phyloP scores from a whole-genome alignment of 2,113 vertebrate species.

The Chauna torquata region DNA sequence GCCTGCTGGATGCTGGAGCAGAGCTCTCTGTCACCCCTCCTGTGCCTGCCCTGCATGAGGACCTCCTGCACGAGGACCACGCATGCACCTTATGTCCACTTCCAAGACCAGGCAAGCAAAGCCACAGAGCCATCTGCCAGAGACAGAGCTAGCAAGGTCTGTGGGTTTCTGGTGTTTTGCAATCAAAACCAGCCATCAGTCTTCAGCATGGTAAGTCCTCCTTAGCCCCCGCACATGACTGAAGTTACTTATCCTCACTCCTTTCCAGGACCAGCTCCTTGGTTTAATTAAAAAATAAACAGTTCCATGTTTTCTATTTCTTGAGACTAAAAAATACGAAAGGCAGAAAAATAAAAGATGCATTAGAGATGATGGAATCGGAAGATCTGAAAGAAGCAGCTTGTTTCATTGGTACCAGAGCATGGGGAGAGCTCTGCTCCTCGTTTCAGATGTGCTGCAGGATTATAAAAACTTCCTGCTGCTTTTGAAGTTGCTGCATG shows the following conservation, averaged over 20 bases:
- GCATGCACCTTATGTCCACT: too few species aligned
- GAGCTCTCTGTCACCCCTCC: too few species aligned
- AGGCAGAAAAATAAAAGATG: neutral
- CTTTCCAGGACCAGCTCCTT: neutral
- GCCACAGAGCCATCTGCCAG: too few species aligned
- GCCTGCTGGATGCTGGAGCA: too few species aligned
- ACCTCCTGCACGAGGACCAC: too few species aligned
- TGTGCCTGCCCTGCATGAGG: too few species aligned
- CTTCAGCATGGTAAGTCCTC: too few species aligned
- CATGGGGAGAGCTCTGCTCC: neutral
- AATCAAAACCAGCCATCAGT: too few species aligned
- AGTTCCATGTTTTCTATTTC: too few species aligned
- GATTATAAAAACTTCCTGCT: neutral
- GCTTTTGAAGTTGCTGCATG: neutral
- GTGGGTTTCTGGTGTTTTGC: neutral
- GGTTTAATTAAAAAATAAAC: neutral
- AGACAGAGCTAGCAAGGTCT: too few species aligned
- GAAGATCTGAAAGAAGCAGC: neutral
- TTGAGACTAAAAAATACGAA: neutral
- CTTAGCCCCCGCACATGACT: neutral
- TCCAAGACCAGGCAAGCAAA: too few species aligned
- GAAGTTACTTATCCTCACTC: neutral
- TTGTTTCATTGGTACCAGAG: rapidly evolving
- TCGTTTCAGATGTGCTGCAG: rapidly evolving
- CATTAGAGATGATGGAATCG: neutral